A percentile compares a stretch with the other conserved stretches of the same genome.
phyloP scores from a whole-genome alignment of 92 coral and sea anemone species.

The Epizoanthus ramosus region DNA sequence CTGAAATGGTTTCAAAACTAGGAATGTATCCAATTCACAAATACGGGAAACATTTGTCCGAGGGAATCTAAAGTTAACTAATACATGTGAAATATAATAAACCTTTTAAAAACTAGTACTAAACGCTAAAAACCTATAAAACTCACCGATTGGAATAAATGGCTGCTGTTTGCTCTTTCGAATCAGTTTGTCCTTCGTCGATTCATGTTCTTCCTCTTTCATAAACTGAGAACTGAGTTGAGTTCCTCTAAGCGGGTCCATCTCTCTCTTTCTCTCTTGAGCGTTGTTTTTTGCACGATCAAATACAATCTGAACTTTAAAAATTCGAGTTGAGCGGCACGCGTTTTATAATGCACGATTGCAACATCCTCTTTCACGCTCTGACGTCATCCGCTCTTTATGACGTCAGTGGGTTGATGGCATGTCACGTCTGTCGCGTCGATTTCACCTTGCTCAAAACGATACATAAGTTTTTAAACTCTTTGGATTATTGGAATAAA shows the following conservation, averaged over 20 bases:
- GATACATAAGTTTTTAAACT: too few relatives aligned
- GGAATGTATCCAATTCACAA: background rate
- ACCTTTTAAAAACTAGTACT: too few relatives aligned
- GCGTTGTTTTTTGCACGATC: background rate
- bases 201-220: constrained; percentile 64
- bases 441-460: background rate
- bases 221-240: constrained; percentile 67
- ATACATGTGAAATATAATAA: background rate
- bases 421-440: background rate
- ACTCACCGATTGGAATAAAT: constrained; percentile 94
- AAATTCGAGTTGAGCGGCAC: background rate
- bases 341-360: background rate
- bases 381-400: background rate
- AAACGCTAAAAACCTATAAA: background rate
- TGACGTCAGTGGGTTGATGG: background rate
- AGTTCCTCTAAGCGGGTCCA: constrained; percentile 28
- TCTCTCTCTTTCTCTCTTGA: background rate
- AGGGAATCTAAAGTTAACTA: background rate
- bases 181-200: constrained; percentile 75
- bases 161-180: constrained; percentile 95
- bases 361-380: background rate
- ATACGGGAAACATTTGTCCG: constrained; percentile 1
- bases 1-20: background rate
- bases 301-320: background rate
- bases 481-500: too few relatives aligned